Evolutionary conservation across 2,888 invertebrate genomes (phyloP), one percentile per base, ranked within the genome.

Genomic region (Lithosia quadra): DNA sequence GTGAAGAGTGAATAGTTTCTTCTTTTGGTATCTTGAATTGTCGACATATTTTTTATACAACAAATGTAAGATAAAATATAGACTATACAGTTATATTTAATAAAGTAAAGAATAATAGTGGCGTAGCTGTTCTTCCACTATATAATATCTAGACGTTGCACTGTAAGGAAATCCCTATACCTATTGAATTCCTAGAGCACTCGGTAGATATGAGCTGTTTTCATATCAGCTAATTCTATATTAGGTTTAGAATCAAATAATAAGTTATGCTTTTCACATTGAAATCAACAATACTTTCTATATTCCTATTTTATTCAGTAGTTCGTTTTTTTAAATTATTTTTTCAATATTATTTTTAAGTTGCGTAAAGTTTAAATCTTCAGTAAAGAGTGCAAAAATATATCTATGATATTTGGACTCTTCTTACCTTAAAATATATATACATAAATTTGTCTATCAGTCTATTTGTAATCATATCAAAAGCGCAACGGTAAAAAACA

Each of bases 161-260:
- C 22, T 18, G 56, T 66, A 63, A 71, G 75, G 74, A 67, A 81
- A 74, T n/a, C n/a, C n/a, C n/a, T n/a, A n/a, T n/a, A n/a, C 70
- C 69, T 77, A 78, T 80, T 83, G 77, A 57, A 78, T 49, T 78
- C 76, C 71, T 67, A 59, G 68, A 70, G 66, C 59, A 77, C 71
- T 75, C 49, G 49, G 18, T 18, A 73, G 69, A 74, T 73, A 68
- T 73, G 74, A 77, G 75, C 68, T 77, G 56, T 71, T 76, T 71
- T 78, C 72, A 78, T 69, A 81, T 36, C 70, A 73, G 69, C 77
- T 78, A 69, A 73, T 65, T 64, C n/a, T 49, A n/a, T n/a, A 49
- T 49, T n/a, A n/a, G n/a, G 18, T n/a, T 49, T 49, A n/a, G 49
- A n/a, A 49, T 8, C n/a, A 49, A 49, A 9, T 18, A 49, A 9